Percentiles rank a stretch among this genome's conserved stretches.
phyloP scores from a whole-genome alignment of 2,113 vertebrate species.

The zebrafish (Danio rerio) region GRCz12tu NC_133188.1:39594501-39595000 shows the following conservation, averaged over 20 bases:
- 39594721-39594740: conserved; percentile 96
- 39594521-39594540: background rate
- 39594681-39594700: conserved; percentile 78
- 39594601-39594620: conserved; percentile 58
- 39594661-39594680: conserved; percentile 80
- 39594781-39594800: conserved; percentile 91
- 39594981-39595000: background rate
- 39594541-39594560: background rate
- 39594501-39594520: background rate
- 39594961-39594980: background rate
- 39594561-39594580: background rate
- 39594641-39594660: conserved; percentile 80
- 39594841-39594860: conserved; percentile 19
- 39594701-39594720: conserved; percentile 86
- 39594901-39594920: too few species aligned
- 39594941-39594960: background rate
- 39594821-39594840: conserved; percentile 96
- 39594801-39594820: conserved; percentile 98
- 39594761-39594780: conserved; percentile 95
- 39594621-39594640: conserved; percentile 96
- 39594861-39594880: background rate
- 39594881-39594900: too few species aligned
- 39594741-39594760: conserved; percentile 95
- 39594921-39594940: too few species aligned
- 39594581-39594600: background rate